Evolutionary conservation across 2,797 vertebrate species (phyloP).

Genomic region (Fratercula arctica): DNA sequence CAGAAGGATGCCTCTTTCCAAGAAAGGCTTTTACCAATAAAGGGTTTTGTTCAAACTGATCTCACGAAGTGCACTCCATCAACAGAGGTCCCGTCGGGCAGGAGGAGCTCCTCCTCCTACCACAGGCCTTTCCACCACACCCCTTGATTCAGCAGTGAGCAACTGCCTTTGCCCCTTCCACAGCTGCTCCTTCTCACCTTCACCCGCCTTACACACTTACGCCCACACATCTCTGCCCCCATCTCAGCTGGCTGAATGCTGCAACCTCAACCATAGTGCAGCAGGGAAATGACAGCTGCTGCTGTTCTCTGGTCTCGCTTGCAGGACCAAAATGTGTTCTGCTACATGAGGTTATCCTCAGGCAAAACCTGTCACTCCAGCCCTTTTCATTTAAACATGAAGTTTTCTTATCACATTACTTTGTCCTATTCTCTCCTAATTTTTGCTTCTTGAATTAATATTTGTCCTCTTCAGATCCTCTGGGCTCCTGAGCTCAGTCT

Average conservation of each 20-base stretch:
- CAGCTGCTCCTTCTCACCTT: neutral
- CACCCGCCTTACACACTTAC: accelerated
- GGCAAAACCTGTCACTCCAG: neutral
- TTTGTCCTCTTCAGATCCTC: neutral
- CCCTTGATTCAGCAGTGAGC: neutral
- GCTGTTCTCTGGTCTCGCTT: neutral
- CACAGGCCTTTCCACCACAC: accelerated
- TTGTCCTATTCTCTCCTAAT: neutral
- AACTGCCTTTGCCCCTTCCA: neutral
- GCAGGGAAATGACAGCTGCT: neutral
- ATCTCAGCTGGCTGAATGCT: neutral
- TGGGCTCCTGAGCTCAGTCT: neutral
- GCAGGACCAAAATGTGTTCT: neutral
- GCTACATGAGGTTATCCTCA: neutral
- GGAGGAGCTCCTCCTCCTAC: neutral
- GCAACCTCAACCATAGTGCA: neutral
- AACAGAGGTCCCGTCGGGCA: neutral
- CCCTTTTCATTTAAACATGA: neutral
- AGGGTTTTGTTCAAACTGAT: accelerated
- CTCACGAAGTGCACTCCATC: neutral
- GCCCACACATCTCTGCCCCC: accelerated
- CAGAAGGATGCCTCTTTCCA: accelerated
- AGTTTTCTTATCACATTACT: neutral
- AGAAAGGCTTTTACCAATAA: neutral
- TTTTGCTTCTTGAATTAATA: neutral